Percentiles rank a stretch among this genome's conserved stretches.
Conservation (phyloP, 2,113 vertebrate genomes). For the Tragelaphus scriptus region DNA sequence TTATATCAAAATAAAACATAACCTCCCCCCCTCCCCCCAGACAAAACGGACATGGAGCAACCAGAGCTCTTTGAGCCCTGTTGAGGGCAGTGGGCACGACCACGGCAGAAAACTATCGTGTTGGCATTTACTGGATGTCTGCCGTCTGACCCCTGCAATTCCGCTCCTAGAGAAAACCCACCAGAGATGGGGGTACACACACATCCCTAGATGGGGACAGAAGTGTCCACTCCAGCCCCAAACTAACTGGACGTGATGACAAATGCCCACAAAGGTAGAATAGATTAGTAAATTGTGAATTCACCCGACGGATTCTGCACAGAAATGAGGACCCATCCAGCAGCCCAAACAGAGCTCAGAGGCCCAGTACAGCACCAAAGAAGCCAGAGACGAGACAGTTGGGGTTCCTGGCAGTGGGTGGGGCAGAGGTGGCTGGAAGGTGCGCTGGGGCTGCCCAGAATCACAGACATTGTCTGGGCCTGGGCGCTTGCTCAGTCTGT, state of each 20-base stretch:
- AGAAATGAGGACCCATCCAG: accelerated
- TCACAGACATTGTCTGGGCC: not conserved
- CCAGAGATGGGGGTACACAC: accelerated
- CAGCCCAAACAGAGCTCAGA: accelerated
- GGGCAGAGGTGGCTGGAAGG: accelerated
- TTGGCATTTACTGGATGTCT: accelerated
- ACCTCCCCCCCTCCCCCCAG: not conserved
- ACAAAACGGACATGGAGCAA: not conserved
- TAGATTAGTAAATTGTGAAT: accelerated
- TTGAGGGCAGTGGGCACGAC: accelerated
- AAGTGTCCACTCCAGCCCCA: accelerated
- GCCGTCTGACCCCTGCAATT: accelerated
- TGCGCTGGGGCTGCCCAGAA: not conserved
- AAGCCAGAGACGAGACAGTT: accelerated
- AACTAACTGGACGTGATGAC: not conserved
- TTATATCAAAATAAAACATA: not conserved
- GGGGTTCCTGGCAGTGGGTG: accelerated
- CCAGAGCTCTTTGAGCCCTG: not conserved
- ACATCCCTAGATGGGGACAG: accelerated
- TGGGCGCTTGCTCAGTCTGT: accelerated
- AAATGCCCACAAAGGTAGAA: accelerated
- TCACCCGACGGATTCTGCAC: accelerated
- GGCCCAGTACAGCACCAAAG: accelerated
- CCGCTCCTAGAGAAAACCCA: not conserved
- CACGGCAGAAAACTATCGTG: accelerated